Percentiles rank a stretch among this genome's conserved stretches.
Conservation (phyloP, 1,140 invertebrate species). For the Phortica variegata region DNA sequence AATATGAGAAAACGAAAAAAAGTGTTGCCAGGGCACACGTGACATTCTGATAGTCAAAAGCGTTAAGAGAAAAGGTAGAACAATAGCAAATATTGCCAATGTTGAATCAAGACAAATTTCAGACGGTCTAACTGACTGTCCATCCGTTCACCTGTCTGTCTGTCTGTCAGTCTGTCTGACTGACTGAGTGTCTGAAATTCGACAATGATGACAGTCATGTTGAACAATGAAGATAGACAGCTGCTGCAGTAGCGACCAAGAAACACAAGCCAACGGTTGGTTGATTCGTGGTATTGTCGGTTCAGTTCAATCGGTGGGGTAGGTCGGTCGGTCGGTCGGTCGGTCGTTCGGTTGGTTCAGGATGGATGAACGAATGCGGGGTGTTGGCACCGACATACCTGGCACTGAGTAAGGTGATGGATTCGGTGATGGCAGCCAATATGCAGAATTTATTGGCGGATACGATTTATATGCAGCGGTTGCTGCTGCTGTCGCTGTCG, state of each 20-base stretch:
- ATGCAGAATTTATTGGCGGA: constrained; percentile 75
- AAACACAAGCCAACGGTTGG: not conserved
- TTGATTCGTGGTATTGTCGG: no score
- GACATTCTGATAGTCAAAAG: no score
- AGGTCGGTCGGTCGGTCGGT: constrained; percentile 2
- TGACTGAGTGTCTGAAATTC: constrained; percentile 1
- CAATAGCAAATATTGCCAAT: no score
- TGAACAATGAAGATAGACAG: constrained; percentile 27
- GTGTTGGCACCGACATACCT: constrained; percentile 60
- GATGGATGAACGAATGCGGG: constrained; percentile 13
- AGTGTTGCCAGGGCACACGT: no score
- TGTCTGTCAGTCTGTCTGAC: no score
- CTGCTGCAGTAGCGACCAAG: constrained; percentile 4
- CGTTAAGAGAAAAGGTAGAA: no score
- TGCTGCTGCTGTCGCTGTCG: constrained; percentile 38
- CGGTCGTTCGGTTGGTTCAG: not conserved
- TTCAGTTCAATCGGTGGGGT: no score
- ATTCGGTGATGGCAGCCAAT: constrained; percentile 75
- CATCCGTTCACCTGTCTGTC: no score
- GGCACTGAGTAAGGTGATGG: constrained; percentile 74
- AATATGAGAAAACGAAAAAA: no score
- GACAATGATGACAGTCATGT: not conserved
- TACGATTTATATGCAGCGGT: constrained; percentile 59
- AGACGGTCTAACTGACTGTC: no score
- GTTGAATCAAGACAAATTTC: no score